Evolutionary conservation across 2,113 vertebrate genomes (phyloP), one percentile per base, ranked within the genome.

Genomic region (Ameiurus melas): DNA sequence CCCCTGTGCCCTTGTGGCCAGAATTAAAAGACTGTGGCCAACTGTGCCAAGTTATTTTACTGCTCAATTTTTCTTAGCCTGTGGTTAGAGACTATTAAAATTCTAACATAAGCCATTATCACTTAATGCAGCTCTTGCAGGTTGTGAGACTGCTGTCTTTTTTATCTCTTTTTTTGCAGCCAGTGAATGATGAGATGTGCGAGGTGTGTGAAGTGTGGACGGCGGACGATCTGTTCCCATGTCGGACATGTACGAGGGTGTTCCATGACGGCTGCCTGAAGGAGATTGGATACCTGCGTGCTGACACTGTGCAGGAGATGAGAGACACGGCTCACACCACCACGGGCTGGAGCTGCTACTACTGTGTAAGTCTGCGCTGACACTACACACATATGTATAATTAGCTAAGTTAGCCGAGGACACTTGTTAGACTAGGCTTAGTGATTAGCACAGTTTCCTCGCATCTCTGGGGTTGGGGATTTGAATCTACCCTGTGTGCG

Each of bases 181-280:
- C 98, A 5, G 70, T 93, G 66, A 97, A 95, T 0, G 98, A 98
- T 0, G 98, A 99, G 94, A 98, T 99, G 96, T 99, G 98, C 0
- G 97, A 99, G 20, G 96, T 99, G 89, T 99, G 98, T 0, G 98
- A 99, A 93, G 98, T 99, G 87, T 99, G 98, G 98, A 99, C 98
- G 0, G 98, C 98, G 0, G 98, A 99, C 39, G 98, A 97, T 93
- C 96, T 99, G 86, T 97, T 97, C 87, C 97, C 98, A 0, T 99
- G 98, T 93, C 95, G 97, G 53, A 88, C 97, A 91, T 99, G 98
- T 92, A 97, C 95, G 6, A 95, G 97, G 19, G 97, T 99, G 83
- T 99, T 98, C 71, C 98, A 99, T 0, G 98, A 99, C 0, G 98
- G 98, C 90, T 99, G 98, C 93, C 95, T 99, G 93, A 96, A 95